Evolutionary conservation across 2,113 vertebrate species (phyloP).

Genomic region (Silurus meridionalis): DNA sequence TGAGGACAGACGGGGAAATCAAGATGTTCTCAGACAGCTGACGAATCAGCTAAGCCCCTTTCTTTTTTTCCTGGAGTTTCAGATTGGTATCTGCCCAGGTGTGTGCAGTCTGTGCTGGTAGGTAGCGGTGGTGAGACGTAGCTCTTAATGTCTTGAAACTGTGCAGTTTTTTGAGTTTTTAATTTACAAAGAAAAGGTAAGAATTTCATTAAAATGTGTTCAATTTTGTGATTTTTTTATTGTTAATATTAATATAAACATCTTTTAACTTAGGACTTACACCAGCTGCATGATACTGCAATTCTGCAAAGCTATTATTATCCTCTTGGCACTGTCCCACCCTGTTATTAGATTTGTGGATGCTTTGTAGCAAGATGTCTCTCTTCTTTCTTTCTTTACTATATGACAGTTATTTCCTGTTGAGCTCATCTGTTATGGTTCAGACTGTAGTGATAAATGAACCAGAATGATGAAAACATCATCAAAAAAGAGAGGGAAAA

Average conservation of each 20-base stretch:
- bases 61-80: background rate
- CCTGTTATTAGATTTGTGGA: constrained; percentile 15
- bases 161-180: background rate
- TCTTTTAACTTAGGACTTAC: background rate
- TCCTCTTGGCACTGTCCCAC: background rate
- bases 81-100: constrained; percentile 41
- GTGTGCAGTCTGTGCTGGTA: constrained; percentile 16
- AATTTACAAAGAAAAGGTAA: constrained; percentile 1
- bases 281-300: background rate
- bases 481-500: background rate
- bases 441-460: constrained; percentile 22
- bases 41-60: constrained; percentile 18
- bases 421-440: constrained; percentile 40
- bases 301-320: constrained; percentile 26
- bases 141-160: background rate
- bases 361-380: background rate
- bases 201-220: background rate
- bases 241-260: background rate
- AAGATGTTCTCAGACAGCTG: constrained; percentile 19
- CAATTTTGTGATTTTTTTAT: background rate
- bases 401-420: constrained; percentile 29
- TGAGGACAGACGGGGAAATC: constrained; percentile 21
- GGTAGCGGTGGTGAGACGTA: background rate
- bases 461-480: background rate
- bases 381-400: constrained; percentile 7